Evolutionary conservation across 2,797 vertebrate species (phyloP), one percentile per base, ranked within the genome.

Genomic region (Manis pentadactyla): DNA sequence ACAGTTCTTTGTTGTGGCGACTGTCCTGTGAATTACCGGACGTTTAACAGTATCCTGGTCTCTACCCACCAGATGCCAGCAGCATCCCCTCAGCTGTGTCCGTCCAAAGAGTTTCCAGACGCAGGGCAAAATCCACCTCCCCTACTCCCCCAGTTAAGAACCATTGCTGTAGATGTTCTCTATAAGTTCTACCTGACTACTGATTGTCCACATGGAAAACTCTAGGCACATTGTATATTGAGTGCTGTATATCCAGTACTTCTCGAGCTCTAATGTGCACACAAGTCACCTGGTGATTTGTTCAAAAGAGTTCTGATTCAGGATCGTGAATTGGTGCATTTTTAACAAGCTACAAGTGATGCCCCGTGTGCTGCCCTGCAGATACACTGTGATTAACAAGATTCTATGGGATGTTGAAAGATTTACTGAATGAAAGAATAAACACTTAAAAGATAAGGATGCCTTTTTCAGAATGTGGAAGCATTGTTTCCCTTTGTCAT

Each of bases 401-500:
- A 37, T 88, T 87, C 84, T 92, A 86, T 53, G 78, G 34, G 61
- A 97, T 71, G 92, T 81, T 77, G 19, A 92, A 97, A 95, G 74
- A 93, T 95, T 94, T 92, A 89, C 27, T 94, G 89, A 81, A 69
- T 87, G 66, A 93, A 78, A 63, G 75, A 82, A 97, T 98, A 61
- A 97, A 96, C 93, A 93, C 96, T 97, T 88, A 68, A 94, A 83
- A 86, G 37, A 64, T 59, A 77, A 87, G 11, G 18, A 90, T 96
- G 63, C 21, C 31, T 93, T 88, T 94, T 91, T 87, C 74, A 75
- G 66, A 93, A 88, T 92, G 75, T 39, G 34, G 21, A 51, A 86
- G 17, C 39, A 23, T 90, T 93, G 53, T 75, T 90, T 93, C 34
- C 66, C 66, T 69, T 79, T 55, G 29, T 46, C 77, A 55, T 5